phyloP scores from a whole-genome alignment of 2,888 invertebrate species.

The Chrysotoxum bicinctum region DNA sequence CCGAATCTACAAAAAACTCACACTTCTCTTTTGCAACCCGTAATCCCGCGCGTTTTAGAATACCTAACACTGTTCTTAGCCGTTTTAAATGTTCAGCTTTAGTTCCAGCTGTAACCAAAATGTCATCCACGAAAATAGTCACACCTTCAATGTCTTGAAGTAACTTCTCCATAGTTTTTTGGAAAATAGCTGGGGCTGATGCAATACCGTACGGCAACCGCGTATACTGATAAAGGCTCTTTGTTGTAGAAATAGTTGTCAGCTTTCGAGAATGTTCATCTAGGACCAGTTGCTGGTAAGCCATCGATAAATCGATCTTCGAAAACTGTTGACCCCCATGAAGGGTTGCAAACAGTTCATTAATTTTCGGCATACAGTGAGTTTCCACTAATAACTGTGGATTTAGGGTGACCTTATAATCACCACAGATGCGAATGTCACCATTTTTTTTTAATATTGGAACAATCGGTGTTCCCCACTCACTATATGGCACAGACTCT shows the following conservation, averaged over 20 bases:
- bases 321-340: neutral
- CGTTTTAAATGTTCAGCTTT: neutral
- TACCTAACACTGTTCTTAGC: neutral
- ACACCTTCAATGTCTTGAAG: slow-evolving; percentile 66
- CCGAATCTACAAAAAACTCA: neutral
- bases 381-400: too few relatives aligned
- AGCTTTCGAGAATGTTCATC: slow-evolving; percentile 74
- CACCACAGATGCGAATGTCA: neutral
- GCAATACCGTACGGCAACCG: slow-evolving; percentile 76
- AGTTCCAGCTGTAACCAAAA: slow-evolving; percentile 73
- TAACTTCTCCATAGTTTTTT: slow-evolving; percentile 75
- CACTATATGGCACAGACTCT: neutral
- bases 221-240: slow-evolving; percentile 15
- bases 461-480: neutral
- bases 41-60: neutral
- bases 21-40: neutral
- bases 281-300: slow-evolving; percentile 74
- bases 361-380: neutral
- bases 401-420: slow-evolving; percentile 5
- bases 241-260: slow-evolving; percentile 74
- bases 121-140: slow-evolving; percentile 73
- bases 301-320: neutral
- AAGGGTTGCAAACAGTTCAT: neutral
- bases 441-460: neutral
- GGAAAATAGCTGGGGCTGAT: too few relatives aligned